phyloP scores from a whole-genome alignment of 1,140 invertebrate genomes.

The Sinella curviseta region DNA sequence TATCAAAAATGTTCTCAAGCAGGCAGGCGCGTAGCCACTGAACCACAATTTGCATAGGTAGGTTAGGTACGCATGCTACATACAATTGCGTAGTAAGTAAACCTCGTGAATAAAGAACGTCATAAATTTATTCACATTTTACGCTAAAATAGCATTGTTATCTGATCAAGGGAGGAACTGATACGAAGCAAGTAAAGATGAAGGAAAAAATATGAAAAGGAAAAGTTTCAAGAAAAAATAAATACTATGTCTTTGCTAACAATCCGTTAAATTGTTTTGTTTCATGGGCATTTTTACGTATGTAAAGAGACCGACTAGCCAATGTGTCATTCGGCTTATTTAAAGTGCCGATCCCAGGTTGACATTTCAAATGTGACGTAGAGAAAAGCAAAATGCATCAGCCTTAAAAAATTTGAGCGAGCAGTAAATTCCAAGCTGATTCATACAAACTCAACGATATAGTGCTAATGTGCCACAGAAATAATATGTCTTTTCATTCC shows the following conservation, averaged over 20 bases:
- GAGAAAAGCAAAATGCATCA: neutral
- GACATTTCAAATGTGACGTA: neutral
- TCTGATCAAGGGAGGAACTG: too few species aligned
- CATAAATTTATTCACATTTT: too few species aligned
- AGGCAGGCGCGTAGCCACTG: neutral
- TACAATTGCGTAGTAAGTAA: too few species aligned
- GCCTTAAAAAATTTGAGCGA: neutral
- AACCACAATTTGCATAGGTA: too few species aligned
- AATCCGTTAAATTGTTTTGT: slow-evolving; percentile 5
- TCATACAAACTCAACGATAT: too few species aligned
- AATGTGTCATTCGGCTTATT: neutral
- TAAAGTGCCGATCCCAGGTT: neutral
- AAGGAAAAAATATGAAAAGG: too few species aligned
- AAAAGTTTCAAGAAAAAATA: too few species aligned
- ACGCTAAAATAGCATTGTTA: too few species aligned
- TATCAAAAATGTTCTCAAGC: neutral
- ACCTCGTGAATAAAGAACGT: neutral
- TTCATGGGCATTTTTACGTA: neutral
- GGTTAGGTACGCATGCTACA: too few species aligned
- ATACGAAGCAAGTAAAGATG: too few species aligned
- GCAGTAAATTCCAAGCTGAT: too few species aligned
- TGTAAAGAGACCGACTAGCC: neutral
- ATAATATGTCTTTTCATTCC: neutral
- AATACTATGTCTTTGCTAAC: neutral
- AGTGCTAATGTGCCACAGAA: too few species aligned